Evolutionary conservation across 2,113 vertebrate genomes (phyloP).

Genomic region (Dinomys branickii): DNA sequence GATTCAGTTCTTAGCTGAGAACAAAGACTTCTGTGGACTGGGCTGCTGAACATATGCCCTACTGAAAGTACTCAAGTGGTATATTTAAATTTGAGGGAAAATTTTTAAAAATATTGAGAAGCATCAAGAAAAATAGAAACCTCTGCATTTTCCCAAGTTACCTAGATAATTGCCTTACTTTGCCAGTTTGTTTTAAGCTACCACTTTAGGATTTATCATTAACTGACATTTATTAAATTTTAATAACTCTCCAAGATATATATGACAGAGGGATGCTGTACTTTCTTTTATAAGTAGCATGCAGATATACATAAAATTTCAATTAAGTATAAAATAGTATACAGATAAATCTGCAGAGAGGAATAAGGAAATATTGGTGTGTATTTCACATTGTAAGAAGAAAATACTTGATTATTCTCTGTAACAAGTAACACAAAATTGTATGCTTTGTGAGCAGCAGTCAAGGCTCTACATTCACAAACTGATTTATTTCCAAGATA

Average conservation of each 20-base stretch:
- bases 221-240: conserved; percentile 50
- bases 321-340: conserved; percentile 26
- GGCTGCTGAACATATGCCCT: conserved; percentile 22
- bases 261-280: not conserved
- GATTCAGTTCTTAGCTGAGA: not conserved
- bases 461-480: conserved; percentile 51
- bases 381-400: conserved; percentile 33
- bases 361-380: conserved; percentile 27
- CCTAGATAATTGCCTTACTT: conserved; percentile 60
- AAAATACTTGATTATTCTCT: conserved; percentile 46
- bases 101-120: not conserved
- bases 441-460: conserved; percentile 32
- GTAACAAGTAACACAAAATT: conserved; percentile 23
- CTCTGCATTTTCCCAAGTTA: conserved; percentile 41
- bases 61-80: conserved; percentile 19
- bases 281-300: not conserved
- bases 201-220: conserved; percentile 48
- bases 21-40: conserved; percentile 15
- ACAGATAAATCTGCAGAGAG: conserved; percentile 38
- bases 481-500: conserved; percentile 56
- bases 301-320: conserved; percentile 43
- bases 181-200: conserved; percentile 23
- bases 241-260: conserved; percentile 42
- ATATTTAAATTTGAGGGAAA: conserved; percentile 25
- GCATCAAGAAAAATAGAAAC: not conserved